These are phyloP conservation scores for Orchesella cincta DNA, from an alignment of 1,140 invertebrate genomes.

Conservation along the genomic window DNA sequence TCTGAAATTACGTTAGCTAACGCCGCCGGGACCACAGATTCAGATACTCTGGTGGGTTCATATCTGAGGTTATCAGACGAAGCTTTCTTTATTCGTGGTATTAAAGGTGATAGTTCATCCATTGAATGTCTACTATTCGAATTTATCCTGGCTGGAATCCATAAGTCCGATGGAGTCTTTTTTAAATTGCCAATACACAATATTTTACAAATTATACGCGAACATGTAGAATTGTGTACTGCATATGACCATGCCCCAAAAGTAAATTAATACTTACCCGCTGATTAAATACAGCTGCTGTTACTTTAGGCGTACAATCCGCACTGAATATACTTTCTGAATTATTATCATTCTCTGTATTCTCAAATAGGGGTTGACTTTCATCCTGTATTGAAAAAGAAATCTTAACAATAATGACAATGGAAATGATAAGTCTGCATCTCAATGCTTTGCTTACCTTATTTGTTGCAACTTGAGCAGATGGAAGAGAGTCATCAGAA, in stretches of 20 bases:
- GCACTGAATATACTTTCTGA: neutral
- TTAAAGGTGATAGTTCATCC: neutral
- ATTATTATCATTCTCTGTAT: neutral
- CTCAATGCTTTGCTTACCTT: too few relatives aligned
- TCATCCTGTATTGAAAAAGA: too few relatives aligned
- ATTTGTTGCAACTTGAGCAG: neutral
- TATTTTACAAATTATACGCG: neutral
- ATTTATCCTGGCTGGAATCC: neutral
- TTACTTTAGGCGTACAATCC: neutral
- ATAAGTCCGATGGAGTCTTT: neutral
- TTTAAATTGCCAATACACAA: neutral
- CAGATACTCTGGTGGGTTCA: neutral
- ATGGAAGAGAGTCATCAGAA: neutral
- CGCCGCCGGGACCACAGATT: neutral
- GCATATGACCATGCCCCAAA: too few relatives aligned
- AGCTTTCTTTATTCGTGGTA: neutral
- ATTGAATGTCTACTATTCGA: neutral
- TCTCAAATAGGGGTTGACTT: too few relatives aligned
- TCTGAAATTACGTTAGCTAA: conserved; percentile 2
- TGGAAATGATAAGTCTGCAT: too few relatives aligned
- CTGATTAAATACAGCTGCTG: neutral
- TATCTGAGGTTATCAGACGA: neutral
- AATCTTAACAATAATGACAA: too few relatives aligned
- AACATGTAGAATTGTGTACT: too few relatives aligned
- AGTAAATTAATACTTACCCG: neutral